Base-by-base conservation (phyloP, 37 sponge, comb jelly and placozoan genomes). In the Amphimedon queenslandica region DNA sequence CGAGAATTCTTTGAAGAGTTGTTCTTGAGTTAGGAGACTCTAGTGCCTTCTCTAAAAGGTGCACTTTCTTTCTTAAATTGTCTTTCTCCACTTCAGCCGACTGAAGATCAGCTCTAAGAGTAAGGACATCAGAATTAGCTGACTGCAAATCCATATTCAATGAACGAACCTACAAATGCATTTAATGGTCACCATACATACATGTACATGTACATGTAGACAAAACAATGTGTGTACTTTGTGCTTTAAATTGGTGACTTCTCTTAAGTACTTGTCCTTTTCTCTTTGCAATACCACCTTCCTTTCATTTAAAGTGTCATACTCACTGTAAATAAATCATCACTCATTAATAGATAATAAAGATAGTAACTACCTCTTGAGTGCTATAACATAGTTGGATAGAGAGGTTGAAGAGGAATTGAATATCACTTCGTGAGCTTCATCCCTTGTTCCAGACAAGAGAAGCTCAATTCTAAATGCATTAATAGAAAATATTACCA, bases 11-110 rank as follows among this genome's bases (percentile, higher is more conserved):
- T 31, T 66, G 47, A 0, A 82, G 61, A 40, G 61, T 47, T 31
- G n/a, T 51, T 41, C 57, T 39, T 57, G 82, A 82, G 24, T 51
- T 55, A 53, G 82, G 82, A 5, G 82, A 75, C 41, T 82, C 76
- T 21, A 82, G 0, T 21, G 82, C 82, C 58, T 1, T 42, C 63
- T 82, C 75, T 32, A 82, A 55, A 57, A 75, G 30, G 61, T 75
- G 74, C 23, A 82, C 70, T 40, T 82, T 82, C 58, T 32, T 56
- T 25, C 57, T 47, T 10, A 69, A 53, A 28, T 40, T 74, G 4
- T 68, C 67, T 42, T 55, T 75, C 68, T 75, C 76, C 24, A 69
- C 27, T 35, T 82, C 82, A n/a, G 69, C 67, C 36, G 76, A 39
- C 0, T 69, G 69, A 37, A 82, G 40, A 57, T 82, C 82, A 61